Evolutionary conservation across 2,797 vertebrate species (phyloP), one percentile per base, ranked within the genome.

Genomic region (Acanthornis magna): DNA sequence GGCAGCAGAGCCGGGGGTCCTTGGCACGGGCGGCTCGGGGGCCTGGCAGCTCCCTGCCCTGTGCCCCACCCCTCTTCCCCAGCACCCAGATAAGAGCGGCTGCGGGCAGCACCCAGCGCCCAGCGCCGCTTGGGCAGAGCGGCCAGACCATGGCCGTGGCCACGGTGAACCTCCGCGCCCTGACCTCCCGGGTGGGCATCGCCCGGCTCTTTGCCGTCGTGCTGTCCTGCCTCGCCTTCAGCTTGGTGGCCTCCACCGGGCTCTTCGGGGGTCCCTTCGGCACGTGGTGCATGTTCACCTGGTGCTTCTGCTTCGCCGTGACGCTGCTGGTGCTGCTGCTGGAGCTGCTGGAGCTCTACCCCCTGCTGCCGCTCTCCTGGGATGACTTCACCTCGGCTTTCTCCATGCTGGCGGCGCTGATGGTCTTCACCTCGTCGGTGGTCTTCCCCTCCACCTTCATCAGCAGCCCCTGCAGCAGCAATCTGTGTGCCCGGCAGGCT

Each of bases 251-350:
- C 3, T 98, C 98, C 1, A 53, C 92, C 7, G 10, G 22, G 5
- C 1, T 3, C 16, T 22, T 0, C 0, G 0, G 0, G 0, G 0
- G 0, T 2, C 21, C 97, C 51, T 98, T 97, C 16, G 98, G 98
- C 88, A 85, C 79, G 0, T 99, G 98, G 98, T 98, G 98, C 89
- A 98, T 99, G 98, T 98, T 99, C 97, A 97, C 97, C 19, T 99
- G 98, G 99, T 98, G 98, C 91, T 98, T 99, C 95, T 98, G 98
- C 89, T 99, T 98, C 47, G 22, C 66, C 1, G 19, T 98, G 65
- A 98, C 98, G 0, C 32, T 99, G 30, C 65, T 98, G 51, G 97
- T 99, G 25, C 89, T 99, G 47, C 0, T 98, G 27, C 78, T 98
- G 94, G 98, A 99, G 92, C 55, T 99, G 84, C 95, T 95, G 34